phyloP scores from a whole-genome alignment of 1,140 invertebrate genomes.

The Sycophaga agraensis region DNA sequence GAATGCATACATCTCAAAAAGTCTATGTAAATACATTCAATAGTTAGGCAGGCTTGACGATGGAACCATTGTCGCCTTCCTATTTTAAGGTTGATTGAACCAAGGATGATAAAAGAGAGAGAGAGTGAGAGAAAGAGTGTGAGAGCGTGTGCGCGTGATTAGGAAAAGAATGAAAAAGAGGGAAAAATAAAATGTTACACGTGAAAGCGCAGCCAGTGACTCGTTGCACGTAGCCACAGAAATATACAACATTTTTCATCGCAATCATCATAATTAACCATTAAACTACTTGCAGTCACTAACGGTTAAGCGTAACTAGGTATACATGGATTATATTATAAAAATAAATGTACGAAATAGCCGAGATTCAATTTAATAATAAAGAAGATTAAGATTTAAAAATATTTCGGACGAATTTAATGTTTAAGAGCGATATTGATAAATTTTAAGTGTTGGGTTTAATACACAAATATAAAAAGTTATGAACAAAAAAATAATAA shows the following conservation, averaged over 20 bases:
- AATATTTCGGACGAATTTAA: slow-evolving; percentile 14
- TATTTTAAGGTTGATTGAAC: neutral
- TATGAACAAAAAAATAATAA: neutral
- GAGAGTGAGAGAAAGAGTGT: neutral
- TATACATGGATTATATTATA: slow-evolving; percentile 23
- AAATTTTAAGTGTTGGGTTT: slow-evolving; percentile 16
- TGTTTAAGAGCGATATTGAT: slow-evolving; percentile 23
- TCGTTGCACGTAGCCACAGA: neutral
- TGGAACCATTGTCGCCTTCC: slow-evolving; percentile 3
- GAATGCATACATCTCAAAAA: slow-evolving; percentile 8
- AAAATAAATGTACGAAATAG: slow-evolving; percentile 18
- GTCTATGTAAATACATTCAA: slow-evolving; percentile 17
- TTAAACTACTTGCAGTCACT: slow-evolving; percentile 25
- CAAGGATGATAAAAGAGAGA: slow-evolving; percentile 4
- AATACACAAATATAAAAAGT: neutral
- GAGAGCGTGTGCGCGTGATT: too few species aligned
- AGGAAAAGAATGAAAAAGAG: neutral
- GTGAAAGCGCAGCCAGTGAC: neutral
- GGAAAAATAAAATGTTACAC: slow-evolving; percentile 7
- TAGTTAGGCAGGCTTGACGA: neutral
- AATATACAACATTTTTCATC: slow-evolving; percentile 13
- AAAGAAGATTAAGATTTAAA: neutral
- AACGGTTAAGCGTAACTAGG: slow-evolving; percentile 19
- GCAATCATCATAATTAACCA: slow-evolving; percentile 19
- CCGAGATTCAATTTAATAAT: slow-evolving; percentile 8